Percentiles rank a stretch among this genome's conserved stretches.
phyloP scores from a whole-genome alignment of 2,797 vertebrate species.

The Helostoma temminkii region DNA sequence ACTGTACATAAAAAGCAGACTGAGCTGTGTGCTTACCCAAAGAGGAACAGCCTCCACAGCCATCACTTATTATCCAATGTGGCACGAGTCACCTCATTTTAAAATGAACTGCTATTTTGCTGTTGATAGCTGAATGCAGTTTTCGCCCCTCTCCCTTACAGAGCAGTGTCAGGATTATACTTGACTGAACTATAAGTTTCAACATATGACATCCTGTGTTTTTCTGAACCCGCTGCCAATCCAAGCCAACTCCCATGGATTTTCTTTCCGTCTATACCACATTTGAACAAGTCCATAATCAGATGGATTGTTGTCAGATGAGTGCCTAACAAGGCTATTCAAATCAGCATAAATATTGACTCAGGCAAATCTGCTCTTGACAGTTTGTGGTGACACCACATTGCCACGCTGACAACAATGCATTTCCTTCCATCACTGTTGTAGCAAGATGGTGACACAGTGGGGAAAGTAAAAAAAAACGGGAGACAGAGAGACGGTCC shows the following conservation, averaged over 20 bases:
- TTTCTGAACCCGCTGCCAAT: constrained; percentile 28
- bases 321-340: constrained; percentile 58
- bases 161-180: constrained; percentile 36
- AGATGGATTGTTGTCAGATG: constrained; percentile 60
- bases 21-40: constrained; percentile 48
- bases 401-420: constrained; percentile 49
- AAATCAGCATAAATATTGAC: constrained; percentile 59
- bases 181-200: constrained; percentile 35
- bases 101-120: constrained; percentile 55
- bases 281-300: constrained; percentile 61
- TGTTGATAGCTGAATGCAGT: constrained; percentile 45
- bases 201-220: constrained; percentile 35
- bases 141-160: neutral
- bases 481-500: constrained; percentile 8
- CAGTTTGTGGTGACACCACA: constrained; percentile 44
- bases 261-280: constrained; percentile 15
- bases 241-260: constrained; percentile 36
- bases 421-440: constrained; percentile 30
- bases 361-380: constrained; percentile 49
- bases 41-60: constrained; percentile 36
- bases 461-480: constrained; percentile 40
- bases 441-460: constrained; percentile 38
- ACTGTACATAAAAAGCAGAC: constrained; percentile 52
- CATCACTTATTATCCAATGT: constrained; percentile 58
- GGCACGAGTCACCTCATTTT: constrained; percentile 60